These are phyloP conservation scores for Pedicia rivosa DNA, from an alignment of 2,888 invertebrate genomes.

Conservation along the genomic window DNA sequence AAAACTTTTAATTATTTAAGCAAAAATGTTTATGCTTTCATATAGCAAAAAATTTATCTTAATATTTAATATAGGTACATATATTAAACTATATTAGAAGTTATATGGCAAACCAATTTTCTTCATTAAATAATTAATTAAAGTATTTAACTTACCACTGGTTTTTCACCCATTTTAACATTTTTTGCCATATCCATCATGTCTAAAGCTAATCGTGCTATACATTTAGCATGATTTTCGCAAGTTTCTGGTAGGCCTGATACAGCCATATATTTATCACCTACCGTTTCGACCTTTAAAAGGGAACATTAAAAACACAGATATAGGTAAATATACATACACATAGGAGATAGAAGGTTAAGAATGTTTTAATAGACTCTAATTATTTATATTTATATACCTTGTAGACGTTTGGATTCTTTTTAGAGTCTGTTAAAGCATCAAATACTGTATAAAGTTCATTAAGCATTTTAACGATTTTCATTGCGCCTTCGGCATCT, in stretches of 20 bases:
- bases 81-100: too few relatives aligned
- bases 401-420: constrained; percentile 90
- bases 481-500: constrained; percentile 87
- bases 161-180: constrained; percentile 72
- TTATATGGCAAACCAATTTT: too few relatives aligned
- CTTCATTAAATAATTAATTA: too few relatives aligned
- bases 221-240: constrained; percentile 77
- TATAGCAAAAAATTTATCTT: too few relatives aligned
- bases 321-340: too few relatives aligned
- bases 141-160: constrained; percentile 48
- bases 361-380: too few relatives aligned
- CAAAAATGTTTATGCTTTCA: too few relatives aligned
- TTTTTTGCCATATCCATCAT: constrained; percentile 90
- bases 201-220: constrained; percentile 76
- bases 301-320: not conserved
- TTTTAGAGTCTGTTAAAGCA: constrained; percentile 79
- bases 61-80: too few relatives aligned
- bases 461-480: constrained; percentile 87
- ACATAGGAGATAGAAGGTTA: too few relatives aligned
- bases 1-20: too few relatives aligned
- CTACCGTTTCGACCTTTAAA: constrained; percentile 84
- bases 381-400: too few relatives aligned
- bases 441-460: constrained; percentile 89
- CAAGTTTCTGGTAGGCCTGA: constrained; percentile 88
- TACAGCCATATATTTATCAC: constrained; percentile 97